Base-by-base conservation (phyloP, 2,797 vertebrate genomes). In the Eupleurogrammus muticus region DNA sequence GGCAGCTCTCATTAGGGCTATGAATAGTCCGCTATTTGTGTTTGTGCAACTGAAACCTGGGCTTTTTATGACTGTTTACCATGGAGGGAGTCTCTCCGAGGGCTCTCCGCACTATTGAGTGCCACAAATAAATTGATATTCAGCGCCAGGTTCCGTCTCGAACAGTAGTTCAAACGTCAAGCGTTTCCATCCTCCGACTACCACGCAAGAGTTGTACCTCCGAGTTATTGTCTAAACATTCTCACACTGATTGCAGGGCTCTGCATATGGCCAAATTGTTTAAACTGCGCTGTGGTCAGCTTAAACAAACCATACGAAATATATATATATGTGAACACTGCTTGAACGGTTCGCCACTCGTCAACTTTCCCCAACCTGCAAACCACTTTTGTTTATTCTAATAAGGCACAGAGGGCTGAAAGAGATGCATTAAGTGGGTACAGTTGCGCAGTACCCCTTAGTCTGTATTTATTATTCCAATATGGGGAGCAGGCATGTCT, bases 21-120 rank as follows among this genome's bases (percentile, higher is more conserved):
- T 89, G 83, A 94, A 93, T 93, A 93, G 92, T 83, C 81, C 23
- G 74, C 91, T 94, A 92, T 94, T 92, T 91, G 80, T 91, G 89
- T 92, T 92, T 90, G 83, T 87, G 89, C 89, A 93, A 93, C 90
- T 73, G 80, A 91, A 89, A 86, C 86, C 87, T 74, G 57, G 59
- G 57, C 62, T 81, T 84, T 90, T 90, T 92, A 87, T 92, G 89
- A 89, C 77, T 93, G 91, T 92, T 94, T 93, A 92, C 84, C 78
- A 77, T 81, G 72, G 82, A 81, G 75, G 66, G 73, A 77, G 82
- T 82, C 77, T 83, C 28, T 54, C 77, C 76, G 58, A 65, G 81
- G 71, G 56, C 57, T 20, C 54, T 19, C 21, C 1, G 9, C 40
- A 23, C 79, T 77, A 79, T 71, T 75, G n/a, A 64, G 66, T 87